Conservation (phyloP, 2,113 vertebrate genomes). For the Bos indicus region DNA sequence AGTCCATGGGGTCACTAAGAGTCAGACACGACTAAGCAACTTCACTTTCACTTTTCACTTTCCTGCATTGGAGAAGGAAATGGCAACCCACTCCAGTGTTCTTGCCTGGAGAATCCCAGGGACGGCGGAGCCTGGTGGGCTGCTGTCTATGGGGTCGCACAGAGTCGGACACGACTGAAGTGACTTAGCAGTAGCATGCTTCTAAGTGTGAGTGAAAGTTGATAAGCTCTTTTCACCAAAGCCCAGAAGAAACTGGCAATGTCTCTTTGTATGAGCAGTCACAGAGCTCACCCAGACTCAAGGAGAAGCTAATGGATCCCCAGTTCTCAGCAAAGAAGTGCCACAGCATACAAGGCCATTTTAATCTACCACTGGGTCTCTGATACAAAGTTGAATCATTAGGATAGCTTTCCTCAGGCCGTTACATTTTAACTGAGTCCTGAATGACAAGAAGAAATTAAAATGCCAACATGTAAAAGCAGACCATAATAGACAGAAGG, state of each 20-base stretch:
- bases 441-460: slow-evolving; percentile 3
- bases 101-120: too few relatives aligned
- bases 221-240: neutral
- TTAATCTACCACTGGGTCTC: neutral
- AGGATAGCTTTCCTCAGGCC: neutral
- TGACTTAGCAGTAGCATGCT: neutral
- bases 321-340: neutral
- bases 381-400: neutral
- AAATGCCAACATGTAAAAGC: neutral
- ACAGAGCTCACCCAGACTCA: neutral
- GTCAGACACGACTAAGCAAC: too few relatives aligned
- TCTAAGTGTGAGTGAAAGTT: neutral
- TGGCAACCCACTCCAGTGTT: too few relatives aligned
- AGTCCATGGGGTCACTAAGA: too few relatives aligned
- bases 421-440: neutral
- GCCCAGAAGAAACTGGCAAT: neutral
- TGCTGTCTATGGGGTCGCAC: too few relatives aligned
- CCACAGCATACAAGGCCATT: neutral
- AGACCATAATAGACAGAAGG: neutral
- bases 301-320: neutral
- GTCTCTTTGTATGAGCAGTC: neutral
- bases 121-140: too few relatives aligned
- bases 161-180: too few relatives aligned
- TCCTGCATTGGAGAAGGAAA: too few relatives aligned
- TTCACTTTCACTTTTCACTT: too few relatives aligned